Percentiles rank a stretch among this genome's conserved stretches.
Evolutionary conservation across 1,140 invertebrate species (phyloP).

Genomic region (Spodoptera litura): DNA sequence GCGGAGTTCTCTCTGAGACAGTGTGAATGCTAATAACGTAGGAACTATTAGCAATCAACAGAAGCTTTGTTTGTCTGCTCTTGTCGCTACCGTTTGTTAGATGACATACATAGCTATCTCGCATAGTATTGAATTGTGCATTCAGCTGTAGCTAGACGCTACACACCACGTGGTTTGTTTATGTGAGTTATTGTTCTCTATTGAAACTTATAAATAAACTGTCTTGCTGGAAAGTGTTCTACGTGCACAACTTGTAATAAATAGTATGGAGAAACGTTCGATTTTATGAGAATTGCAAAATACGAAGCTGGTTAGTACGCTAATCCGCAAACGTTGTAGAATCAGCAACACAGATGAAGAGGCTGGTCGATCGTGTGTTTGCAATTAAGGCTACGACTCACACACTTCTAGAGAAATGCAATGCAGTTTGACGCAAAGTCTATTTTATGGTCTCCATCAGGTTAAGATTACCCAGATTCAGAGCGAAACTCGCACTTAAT

Average conservation of each 20-base stretch:
- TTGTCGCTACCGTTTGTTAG: conserved; percentile 39
- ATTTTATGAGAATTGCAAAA: conserved; percentile 3
- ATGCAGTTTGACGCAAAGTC: conserved; percentile 1
- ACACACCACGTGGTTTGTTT: neutral
- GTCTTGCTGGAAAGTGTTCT: no score
- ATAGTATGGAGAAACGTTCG: neutral
- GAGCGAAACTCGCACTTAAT: conserved; percentile 1
- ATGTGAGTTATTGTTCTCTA: neutral
- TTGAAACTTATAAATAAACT: no score
- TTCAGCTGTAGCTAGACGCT: conserved; percentile 26
- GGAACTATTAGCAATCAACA: conserved; percentile 49
- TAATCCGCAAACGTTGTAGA: conserved; percentile 10
- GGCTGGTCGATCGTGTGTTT: conserved; percentile 14
- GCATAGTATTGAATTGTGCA: conserved; percentile 11
- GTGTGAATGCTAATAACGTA: conserved; percentile 43
- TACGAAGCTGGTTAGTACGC: conserved; percentile 1
- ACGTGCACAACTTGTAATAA: neutral
- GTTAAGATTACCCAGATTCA: neutral
- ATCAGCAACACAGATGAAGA: conserved; percentile 32
- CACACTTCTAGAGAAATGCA: neutral
- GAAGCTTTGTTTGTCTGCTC: conserved; percentile 35
- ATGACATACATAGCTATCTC: conserved; percentile 21
- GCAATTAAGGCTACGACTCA: conserved; percentile 18
- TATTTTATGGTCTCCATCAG: neutral
- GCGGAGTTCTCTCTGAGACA: conserved; percentile 15